Base-by-base conservation (phyloP, 2,113 vertebrate species). In the Anthoscopus minutus region DNA sequence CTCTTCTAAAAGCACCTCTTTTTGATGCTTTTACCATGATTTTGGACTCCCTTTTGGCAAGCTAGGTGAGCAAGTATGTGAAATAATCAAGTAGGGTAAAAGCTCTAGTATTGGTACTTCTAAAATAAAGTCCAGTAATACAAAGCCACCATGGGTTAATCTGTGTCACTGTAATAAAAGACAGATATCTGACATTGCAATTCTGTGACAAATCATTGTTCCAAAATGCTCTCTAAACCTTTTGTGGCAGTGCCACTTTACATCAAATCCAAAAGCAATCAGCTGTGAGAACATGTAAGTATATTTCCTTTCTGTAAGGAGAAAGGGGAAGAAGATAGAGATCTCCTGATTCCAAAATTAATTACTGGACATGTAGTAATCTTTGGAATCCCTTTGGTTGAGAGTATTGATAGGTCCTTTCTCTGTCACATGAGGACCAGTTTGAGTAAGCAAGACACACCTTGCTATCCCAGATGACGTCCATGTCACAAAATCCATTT, bases 121-220 rank as follows among this genome's bases (percentile, higher is more conserved):
- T 81, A 78, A 58, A 88, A 44, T 40, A 51, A 91, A 62, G 8
- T 7, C 17, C 11, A 57, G 7, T 48, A 44, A 45, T 47, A 1
- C 10, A 77, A 64, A 69, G 22, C 9, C 4, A 30, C 38, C 1
- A 7, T 28, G 14, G 37, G 7, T 37, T 78, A 56, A 31, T 51
- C 15, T 53, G 10, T 35, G 10, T 44, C 22, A 47, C 19, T 1
- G 0, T 35, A 38, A 61, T 16, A 62, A 33, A 79, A 54, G 47
- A 48, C 12, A 79, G 11, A 7, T 0, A 1, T 2, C 18, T 62
- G 22, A 15, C 27, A 57, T 15, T 3, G 2, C 2, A 8, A 15
- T 69, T 62, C n/a, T 67, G 16, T 50, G 30, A 54, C 23, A 74
- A 20, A 7, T 71, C 30, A 25, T 5, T 40, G 8, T 10, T 78